Percentiles rank a stretch among this genome's conserved stretches.
Conservation (phyloP, 2,888 invertebrate genomes). For the Dermolepida albohirtum region DNA sequence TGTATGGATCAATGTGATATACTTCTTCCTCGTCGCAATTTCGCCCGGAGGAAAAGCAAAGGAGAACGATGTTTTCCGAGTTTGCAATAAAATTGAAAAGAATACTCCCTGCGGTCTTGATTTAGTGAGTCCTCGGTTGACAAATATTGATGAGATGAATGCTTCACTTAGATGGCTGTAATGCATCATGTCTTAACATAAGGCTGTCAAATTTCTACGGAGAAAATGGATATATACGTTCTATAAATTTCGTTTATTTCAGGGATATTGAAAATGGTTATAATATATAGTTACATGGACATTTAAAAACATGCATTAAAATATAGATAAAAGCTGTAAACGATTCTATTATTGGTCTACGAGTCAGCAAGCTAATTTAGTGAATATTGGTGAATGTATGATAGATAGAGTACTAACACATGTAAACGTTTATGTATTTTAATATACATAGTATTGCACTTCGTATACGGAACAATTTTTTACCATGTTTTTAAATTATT, state of each 20-base stretch:
- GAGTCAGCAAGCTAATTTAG: too few species aligned
- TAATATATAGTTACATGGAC: neutral
- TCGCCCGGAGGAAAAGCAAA: neutral
- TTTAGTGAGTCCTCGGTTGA: constrained; percentile 9
- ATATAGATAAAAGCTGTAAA: too few species aligned
- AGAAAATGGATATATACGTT: neutral
- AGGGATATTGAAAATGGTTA: constrained; percentile 3
- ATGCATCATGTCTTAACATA: constrained; percentile 5
- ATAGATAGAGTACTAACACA: too few species aligned
- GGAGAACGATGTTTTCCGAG: neutral
- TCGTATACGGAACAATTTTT: too few species aligned
- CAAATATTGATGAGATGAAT: constrained; percentile 13
- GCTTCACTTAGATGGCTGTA: neutral
- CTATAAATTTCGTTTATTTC: neutral
- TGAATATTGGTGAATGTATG: too few species aligned
- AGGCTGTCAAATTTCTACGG: constrained; percentile 1
- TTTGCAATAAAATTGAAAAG: neutral
- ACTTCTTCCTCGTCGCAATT: neutral
- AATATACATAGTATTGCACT: too few species aligned
- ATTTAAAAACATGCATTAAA: too few species aligned
- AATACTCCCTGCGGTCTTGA: constrained; percentile 7
- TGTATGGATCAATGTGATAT: neutral
- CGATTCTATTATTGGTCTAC: too few species aligned
- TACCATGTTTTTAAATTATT: too few species aligned
- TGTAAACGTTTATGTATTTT: too few species aligned